phyloP scores from a whole-genome alignment of 37 sponge, comb jelly and placozoan genomes.

The Ephydatia muelleri region DNA sequence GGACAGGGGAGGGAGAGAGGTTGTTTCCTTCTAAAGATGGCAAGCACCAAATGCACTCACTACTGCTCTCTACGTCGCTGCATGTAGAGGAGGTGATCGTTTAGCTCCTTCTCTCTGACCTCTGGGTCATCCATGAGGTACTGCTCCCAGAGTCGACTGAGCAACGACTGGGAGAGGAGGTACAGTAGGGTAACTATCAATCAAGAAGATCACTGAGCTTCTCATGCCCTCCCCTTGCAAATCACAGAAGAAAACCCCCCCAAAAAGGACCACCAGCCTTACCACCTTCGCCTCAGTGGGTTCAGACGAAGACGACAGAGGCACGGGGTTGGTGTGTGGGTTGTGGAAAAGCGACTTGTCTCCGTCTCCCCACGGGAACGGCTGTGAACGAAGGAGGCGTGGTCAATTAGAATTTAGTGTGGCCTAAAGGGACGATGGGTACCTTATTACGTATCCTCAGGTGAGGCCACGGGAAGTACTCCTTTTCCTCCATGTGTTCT shows the following conservation, averaged over 20 bases:
- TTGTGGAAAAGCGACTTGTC: slow-evolving; percentile 65
- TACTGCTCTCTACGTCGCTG: slow-evolving; percentile 40
- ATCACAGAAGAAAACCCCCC: no score
- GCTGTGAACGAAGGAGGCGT: slow-evolving; percentile 23
- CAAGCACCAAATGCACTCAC: no score
- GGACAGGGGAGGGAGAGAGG: not conserved
- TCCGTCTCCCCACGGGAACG: slow-evolving; percentile 75
- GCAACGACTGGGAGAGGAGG: no score
- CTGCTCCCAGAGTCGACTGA: slow-evolving; percentile 2
- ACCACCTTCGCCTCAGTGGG: no score
- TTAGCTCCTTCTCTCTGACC: slow-evolving; percentile 32
- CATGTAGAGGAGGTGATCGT: slow-evolving; percentile 41
- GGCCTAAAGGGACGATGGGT: not conserved
- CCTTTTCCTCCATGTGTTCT: not conserved
- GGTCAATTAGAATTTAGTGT: not conserved
- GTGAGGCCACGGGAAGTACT: slow-evolving; percentile 48
- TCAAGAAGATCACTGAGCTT: no score
- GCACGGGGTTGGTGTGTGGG: slow-evolving; percentile 52
- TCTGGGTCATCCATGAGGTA: slow-evolving; percentile 46
- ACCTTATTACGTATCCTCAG: slow-evolving; percentile 64
- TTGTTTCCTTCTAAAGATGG: not conserved
- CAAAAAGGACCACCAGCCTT: no score
- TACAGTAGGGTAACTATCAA: no score
- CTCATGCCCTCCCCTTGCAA: not conserved
- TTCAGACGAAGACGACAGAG: not conserved